A percentile compares a stretch with the other conserved stretches of the same genome.
These are phyloP conservation scores for Acrossocheilus fasciatus DNA, from an alignment of 2,797 vertebrate genomes.

Conservation along the genomic window DNA sequence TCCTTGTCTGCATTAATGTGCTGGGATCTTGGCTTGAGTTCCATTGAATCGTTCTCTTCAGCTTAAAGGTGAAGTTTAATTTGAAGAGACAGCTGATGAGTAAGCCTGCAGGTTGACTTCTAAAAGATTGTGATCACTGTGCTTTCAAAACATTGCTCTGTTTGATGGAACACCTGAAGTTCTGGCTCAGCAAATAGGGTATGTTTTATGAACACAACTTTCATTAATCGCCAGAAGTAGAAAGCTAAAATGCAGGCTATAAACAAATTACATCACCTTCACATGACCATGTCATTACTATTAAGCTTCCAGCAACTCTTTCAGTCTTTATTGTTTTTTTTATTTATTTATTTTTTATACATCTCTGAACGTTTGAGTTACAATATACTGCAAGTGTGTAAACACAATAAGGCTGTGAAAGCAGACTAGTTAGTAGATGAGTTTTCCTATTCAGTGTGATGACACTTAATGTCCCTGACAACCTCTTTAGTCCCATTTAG, in stretches of 20 bases:
- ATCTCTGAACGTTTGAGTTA: neutral
- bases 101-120: neutral
- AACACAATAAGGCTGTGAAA: neutral
- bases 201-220: neutral
- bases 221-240: neutral
- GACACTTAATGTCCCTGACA: neutral
- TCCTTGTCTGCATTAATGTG: conserved; percentile 26
- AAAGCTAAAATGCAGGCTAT: neutral
- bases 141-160: neutral
- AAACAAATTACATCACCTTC: neutral
- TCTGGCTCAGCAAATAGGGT: conserved; percentile 65
- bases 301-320: neutral
- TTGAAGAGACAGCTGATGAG: neutral
- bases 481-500: neutral
- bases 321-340: neutral
- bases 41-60: neutral
- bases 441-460: neutral
- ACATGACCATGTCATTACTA: neutral
- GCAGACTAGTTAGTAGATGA: neutral
- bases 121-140: neutral
- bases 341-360: accelerated
- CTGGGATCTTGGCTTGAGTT: neutral
- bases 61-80: neutral
- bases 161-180: conserved; percentile 7
- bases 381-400: neutral